These are phyloP conservation scores for Sialia sialis DNA, from an alignment of 2,113 vertebrate species.

Conservation along the genomic window DNA sequence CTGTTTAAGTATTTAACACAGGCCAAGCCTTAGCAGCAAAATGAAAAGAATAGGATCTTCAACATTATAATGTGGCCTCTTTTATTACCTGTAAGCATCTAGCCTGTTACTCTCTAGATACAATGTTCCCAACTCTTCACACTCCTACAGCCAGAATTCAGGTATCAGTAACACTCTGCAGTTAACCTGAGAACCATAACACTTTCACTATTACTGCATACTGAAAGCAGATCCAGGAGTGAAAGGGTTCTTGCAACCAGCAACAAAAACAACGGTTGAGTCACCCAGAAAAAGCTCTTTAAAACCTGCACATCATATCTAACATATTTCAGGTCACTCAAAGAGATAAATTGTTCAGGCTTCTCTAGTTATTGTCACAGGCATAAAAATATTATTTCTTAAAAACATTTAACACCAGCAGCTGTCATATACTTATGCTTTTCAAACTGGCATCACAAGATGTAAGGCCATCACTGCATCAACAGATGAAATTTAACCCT, in stretches of 20 bases:
- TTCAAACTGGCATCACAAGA: not conserved
- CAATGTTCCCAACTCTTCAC: not conserved
- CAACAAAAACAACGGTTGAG: not conserved
- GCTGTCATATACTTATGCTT: not conserved
- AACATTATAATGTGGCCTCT: not conserved
- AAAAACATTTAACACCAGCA: not conserved
- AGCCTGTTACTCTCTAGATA: not conserved
- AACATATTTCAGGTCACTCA: not conserved
- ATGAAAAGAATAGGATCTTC: not conserved
- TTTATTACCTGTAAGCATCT: not conserved
- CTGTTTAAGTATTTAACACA: not conserved
- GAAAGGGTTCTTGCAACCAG: not conserved
- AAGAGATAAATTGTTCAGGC: not conserved
- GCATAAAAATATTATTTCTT: not conserved
- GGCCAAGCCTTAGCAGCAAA: not conserved
- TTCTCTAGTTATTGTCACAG: not conserved
- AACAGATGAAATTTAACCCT: not conserved
- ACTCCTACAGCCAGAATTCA: not conserved
- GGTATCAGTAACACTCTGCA: not conserved
- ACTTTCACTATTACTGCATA: not conserved
- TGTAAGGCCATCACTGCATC: not conserved
- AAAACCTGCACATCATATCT: not conserved
- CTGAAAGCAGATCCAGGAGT: not conserved
- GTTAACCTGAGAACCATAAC: not conserved
- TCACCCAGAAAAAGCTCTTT: not conserved